Percentiles rank a stretch among this genome's conserved stretches.
These are phyloP conservation scores for Mallateleia sp. DNA, from an alignment of 2,888 invertebrate genomes.

Conservation along the genomic window DNA sequence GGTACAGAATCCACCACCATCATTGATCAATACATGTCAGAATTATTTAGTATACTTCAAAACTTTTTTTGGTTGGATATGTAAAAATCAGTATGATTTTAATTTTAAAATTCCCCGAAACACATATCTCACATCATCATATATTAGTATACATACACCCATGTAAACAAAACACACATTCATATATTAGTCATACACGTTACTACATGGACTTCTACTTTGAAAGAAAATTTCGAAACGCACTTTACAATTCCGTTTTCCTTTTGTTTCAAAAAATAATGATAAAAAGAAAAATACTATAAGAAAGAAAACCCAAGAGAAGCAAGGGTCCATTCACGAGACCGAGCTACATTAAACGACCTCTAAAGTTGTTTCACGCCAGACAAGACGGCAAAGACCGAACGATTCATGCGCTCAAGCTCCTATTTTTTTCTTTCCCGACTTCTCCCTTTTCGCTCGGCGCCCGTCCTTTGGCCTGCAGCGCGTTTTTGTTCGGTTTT, in stretches of 20 bases:
- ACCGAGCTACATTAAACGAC: conserved; percentile 56
- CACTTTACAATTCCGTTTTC: conserved; percentile 1
- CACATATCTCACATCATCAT: too few species aligned
- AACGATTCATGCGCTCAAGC: conserved; percentile 49
- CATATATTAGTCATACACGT: too few species aligned
- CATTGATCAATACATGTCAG: too few species aligned
- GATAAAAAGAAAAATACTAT: neutral
- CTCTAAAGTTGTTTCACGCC: conserved; percentile 60
- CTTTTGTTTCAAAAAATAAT: neutral
- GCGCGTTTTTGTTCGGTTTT: conserved; percentile 32
- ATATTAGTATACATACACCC: too few species aligned
- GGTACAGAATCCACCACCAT: too few species aligned
- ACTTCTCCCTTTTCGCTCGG: conserved; percentile 6
- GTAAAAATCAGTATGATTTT: too few species aligned
- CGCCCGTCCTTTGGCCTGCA: neutral
- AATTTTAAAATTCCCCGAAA: too few species aligned
- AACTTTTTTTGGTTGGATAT: too few species aligned
- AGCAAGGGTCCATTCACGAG: conserved; percentile 23
- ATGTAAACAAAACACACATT: too few species aligned
- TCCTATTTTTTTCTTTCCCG: conserved; percentile 25
- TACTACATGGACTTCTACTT: neutral
- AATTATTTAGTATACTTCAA: too few species aligned
- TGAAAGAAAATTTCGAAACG: neutral
- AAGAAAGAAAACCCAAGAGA: neutral
- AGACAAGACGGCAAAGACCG: conserved; percentile 59